Conservation (phyloP, 2,888 invertebrate species). For the Tineola bisselliella region DNA sequence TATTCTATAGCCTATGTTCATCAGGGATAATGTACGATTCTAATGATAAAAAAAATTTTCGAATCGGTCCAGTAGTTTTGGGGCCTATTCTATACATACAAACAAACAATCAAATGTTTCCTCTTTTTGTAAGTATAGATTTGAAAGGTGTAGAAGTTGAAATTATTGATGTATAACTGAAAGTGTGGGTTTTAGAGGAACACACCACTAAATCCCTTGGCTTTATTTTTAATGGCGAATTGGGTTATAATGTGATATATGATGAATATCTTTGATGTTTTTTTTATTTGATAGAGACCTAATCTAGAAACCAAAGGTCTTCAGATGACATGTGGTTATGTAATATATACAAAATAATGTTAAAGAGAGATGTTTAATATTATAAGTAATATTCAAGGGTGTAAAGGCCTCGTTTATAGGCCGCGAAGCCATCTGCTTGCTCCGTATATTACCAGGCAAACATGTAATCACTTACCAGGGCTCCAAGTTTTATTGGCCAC, state of each 20-base stretch:
- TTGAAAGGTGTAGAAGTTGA: neutral
- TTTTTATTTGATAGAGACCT: no score
- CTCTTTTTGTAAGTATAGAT: no score
- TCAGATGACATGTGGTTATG: no score
- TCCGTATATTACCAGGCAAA: neutral
- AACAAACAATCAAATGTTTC: no score
- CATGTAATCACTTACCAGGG: constrained; percentile 8
- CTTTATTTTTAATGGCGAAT: constrained; percentile 1
- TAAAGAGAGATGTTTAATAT: neutral
- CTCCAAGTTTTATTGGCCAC: constrained; percentile 4
- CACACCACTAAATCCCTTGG: neutral
- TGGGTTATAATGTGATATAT: neutral
- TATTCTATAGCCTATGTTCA: no score
- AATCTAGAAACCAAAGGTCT: no score
- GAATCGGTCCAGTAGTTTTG: no score
- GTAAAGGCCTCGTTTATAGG: constrained; percentile 3
- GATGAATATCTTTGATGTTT: neutral
- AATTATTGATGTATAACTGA: neutral
- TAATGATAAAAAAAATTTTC: no score
- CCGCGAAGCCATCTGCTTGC: neutral
- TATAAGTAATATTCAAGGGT: neutral
- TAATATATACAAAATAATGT: no score
- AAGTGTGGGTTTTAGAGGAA: neutral
- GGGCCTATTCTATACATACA: no score
- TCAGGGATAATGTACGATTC: no score